Percentiles rank a stretch among this genome's conserved stretches.
Conservation (phyloP, 2,797 vertebrate genomes). For the Enteromius argenteus region DNA sequence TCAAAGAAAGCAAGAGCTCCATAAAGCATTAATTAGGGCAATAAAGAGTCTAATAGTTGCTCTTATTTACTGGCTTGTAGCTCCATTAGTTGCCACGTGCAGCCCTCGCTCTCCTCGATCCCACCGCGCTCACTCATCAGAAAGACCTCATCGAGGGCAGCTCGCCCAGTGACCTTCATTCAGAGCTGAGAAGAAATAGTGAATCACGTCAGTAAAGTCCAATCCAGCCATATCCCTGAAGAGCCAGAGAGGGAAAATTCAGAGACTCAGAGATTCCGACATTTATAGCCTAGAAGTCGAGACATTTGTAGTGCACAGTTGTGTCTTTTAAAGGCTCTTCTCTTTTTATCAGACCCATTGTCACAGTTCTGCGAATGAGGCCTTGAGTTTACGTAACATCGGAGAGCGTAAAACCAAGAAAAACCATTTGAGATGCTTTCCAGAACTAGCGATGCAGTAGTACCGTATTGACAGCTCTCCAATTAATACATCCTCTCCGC, state of each 20-base stretch:
- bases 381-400: neutral
- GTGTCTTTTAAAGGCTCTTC: constrained; percentile 42
- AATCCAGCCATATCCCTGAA: constrained; percentile 40
- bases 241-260: constrained; percentile 21
- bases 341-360: constrained; percentile 55
- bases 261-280: constrained; percentile 35
- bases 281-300: constrained; percentile 47
- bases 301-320: constrained; percentile 43
- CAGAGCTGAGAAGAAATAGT: constrained; percentile 42
- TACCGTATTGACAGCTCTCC: constrained; percentile 12
- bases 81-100: constrained; percentile 40
- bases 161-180: constrained; percentile 36
- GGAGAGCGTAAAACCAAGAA: neutral
- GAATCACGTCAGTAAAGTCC: constrained; percentile 51
- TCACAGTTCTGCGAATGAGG: constrained; percentile 52
- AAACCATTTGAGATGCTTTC: neutral
- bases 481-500: neutral
- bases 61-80: constrained; percentile 62
- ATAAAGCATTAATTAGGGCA: constrained; percentile 68
- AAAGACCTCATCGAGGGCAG: constrained; percentile 45
- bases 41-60: constrained; percentile 63
- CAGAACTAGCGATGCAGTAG: neutral
- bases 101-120: constrained; percentile 21
- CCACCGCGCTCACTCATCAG: constrained; percentile 43
- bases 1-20: constrained; percentile 61